phyloP scores from a whole-genome alignment of 2,113 vertebrate species.

The Reinhardtius hippoglossoides region DNA sequence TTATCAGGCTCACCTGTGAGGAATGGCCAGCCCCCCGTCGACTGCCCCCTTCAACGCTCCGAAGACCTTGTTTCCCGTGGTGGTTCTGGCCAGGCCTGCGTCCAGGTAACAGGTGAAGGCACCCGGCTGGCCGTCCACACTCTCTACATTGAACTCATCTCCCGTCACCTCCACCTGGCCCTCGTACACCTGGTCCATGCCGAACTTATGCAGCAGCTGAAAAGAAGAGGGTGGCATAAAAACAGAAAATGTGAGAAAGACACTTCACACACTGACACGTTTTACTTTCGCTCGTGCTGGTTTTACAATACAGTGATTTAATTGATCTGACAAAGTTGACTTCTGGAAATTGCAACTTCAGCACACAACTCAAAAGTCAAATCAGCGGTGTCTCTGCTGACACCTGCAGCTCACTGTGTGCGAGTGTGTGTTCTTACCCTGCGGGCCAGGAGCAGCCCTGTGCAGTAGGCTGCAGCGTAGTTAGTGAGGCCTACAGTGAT shows the following conservation, averaged over 20 bases:
- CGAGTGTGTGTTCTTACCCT: conserved; percentile 82
- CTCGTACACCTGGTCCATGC: conserved; percentile 97
- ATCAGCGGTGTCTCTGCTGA: neutral
- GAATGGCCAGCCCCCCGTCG: conserved; percentile 96
- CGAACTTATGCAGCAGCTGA: conserved; percentile 95
- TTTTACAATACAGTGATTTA: neutral
- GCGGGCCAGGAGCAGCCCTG: conserved; percentile 94
- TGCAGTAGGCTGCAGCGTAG: conserved; percentile 97
- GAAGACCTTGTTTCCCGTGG: conserved; percentile 98
- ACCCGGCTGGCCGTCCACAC: conserved; percentile 91
- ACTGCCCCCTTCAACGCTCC: conserved; percentile 98
- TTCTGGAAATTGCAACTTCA: neutral
- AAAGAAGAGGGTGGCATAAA: neutral
- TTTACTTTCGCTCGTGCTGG: neutral
- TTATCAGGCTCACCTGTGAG: conserved; percentile 88
- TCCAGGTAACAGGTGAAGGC: conserved; percentile 98
- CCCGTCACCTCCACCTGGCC: conserved; percentile 98
- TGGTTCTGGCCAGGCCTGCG: conserved; percentile 96
- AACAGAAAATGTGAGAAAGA: conserved; percentile 2
- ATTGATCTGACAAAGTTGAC: neutral
- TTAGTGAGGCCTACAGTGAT: conserved; percentile 95
- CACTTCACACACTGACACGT: neutral
- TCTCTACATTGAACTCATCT: conserved; percentile 98
- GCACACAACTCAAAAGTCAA: neutral
- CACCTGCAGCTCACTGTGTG: neutral